Conservation (phyloP, 2,888 invertebrate species). For the Tipula lateralis region DNA sequence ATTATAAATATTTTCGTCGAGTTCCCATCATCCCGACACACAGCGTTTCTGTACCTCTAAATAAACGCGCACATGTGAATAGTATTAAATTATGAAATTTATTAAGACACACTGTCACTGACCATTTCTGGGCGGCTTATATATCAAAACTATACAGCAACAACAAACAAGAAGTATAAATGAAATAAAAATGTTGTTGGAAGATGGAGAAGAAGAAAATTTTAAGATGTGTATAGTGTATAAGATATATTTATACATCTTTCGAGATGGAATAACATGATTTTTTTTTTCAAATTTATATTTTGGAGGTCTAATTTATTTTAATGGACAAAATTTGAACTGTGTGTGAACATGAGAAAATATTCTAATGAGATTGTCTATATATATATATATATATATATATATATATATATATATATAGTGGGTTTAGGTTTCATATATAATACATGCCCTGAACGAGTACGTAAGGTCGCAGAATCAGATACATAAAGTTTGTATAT, state of each 20-base stretch:
- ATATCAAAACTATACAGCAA: neutral
- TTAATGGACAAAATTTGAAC: constrained; percentile 11
- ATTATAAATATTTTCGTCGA: no score
- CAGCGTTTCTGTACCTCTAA: no score
- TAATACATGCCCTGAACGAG: no score
- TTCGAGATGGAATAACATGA: neutral
- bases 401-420: no score
- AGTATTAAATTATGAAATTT: neutral
- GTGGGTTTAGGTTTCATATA: no score
- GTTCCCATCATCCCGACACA: neutral
- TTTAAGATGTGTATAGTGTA: neutral
- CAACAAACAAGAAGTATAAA: neutral
- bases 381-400: no score
- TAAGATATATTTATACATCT: neutral
- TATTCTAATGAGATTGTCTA: neutral
- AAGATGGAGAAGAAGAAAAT: neutral
- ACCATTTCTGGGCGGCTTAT: constrained; percentile 11
- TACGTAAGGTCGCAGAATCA: no score
- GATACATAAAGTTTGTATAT: no score
- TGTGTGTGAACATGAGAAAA: neutral
- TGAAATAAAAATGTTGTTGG: neutral
- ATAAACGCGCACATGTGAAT: neutral
- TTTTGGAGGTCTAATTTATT: constrained; percentile 19
- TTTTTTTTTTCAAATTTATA: neutral
- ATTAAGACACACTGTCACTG: constrained; percentile 24